Evolutionary conservation across 2,113 vertebrate genomes (phyloP), one percentile per base, ranked within the genome.

Genomic region (Trogon surrucura): DNA sequence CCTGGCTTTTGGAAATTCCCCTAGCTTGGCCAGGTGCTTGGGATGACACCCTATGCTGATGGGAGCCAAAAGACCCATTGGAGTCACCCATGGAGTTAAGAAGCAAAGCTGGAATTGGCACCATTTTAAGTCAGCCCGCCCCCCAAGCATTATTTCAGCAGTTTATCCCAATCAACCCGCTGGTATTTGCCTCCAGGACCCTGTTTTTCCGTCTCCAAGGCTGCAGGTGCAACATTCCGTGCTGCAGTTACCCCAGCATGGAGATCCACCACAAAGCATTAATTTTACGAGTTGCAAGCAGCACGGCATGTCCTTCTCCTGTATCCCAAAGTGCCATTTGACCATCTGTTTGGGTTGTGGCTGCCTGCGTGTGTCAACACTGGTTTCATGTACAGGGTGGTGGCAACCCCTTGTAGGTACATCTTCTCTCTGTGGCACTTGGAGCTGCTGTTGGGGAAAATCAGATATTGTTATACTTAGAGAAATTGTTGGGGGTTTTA

Each of bases 311-410:
- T 65, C 50, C 61, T 70, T 17, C n/a, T 44, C 13, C 51, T 48
- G 44, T 27, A 60, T 41, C 23, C 14, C 13, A 36, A 38, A 38
- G 44, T 38, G 44, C 44, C 36, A 26, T 16, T 50, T 48, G 20
- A 41, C n/a, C 25, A 8, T 8, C 41, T 71, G 11, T 11, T 83
- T 44, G 0, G 1, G 36, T 38, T 0, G 1, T 1, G 4, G 47
- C 53, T 36, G n/a, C n/a, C 30, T 50, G 26, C 2, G 0, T 44
- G 60, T 2, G 2, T 44, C 23, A 79, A 61, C 34, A 45, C 38
- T 6, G 5, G 17, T 25, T 65, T 65, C 36, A 25, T 2, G 0
- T 56, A 23, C 7, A 18, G 17, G 34, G 22, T 57, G 22, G 9
- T 38, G 21, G 21, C 27, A 71, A 57, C 25, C 66, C 66, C 13